A percentile compares a stretch with the other conserved stretches of the same genome.
These are phyloP conservation scores for Mionectes olivaceus DNA, from an alignment of 2,797 vertebrate species.

Conservation along the genomic window DNA sequence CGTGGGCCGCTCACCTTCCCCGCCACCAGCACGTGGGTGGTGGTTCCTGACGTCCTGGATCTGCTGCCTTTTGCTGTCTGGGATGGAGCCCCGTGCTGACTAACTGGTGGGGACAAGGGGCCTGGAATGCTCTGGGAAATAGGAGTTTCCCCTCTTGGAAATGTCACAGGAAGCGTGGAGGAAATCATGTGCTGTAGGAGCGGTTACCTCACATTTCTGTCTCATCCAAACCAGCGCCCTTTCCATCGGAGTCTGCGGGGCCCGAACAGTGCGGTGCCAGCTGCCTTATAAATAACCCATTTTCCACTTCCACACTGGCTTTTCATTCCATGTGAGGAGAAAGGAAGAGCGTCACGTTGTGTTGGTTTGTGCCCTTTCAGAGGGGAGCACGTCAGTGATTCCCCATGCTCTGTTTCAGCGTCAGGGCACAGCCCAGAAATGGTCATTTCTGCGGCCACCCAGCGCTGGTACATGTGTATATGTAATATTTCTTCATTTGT, in stretches of 20 bases:
- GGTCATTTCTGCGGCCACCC: not conserved
- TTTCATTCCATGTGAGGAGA: not conserved
- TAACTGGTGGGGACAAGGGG: not conserved
- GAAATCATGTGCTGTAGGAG: slow-evolving; percentile 40
- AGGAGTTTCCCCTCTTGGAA: slow-evolving; percentile 68
- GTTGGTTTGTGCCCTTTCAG: not conserved
- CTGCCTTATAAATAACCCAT: slow-evolving; percentile 21
- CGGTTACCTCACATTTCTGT: not conserved
- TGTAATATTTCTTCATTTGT: rapidly evolving
- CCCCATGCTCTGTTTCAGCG: not conserved
- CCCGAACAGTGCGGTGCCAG: slow-evolving; percentile 32
- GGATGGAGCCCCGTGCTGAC: rapidly evolving
- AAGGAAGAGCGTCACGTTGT: not conserved
- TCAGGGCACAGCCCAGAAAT: not conserved
- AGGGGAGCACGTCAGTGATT: not conserved
- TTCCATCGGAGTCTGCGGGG: not conserved
- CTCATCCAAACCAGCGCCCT: not conserved
- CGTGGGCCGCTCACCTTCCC: rapidly evolving
- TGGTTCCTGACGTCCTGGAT: not conserved
- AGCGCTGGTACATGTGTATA: rapidly evolving
- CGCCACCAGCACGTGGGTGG: rapidly evolving
- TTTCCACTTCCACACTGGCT: not conserved
- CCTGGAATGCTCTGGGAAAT: slow-evolving; percentile 38
- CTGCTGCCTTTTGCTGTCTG: not conserved
- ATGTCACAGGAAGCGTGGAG: slow-evolving; percentile 33